phyloP scores from a whole-genome alignment of 2,888 invertebrate species.

The Uloborus plumipes region DNA sequence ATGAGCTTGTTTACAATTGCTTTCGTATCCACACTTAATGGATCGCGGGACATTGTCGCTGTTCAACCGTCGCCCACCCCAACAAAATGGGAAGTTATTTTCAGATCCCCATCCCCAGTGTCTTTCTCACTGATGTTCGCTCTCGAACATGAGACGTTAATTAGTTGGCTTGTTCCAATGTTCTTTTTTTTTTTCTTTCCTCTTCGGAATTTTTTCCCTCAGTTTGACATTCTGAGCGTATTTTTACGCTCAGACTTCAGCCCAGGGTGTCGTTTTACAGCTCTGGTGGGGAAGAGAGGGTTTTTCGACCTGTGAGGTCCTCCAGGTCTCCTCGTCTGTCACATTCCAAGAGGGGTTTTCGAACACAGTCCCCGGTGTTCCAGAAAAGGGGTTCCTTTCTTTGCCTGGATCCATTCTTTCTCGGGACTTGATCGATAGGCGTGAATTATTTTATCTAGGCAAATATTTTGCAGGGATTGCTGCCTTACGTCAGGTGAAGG shows the following conservation, averaged over 20 bases:
- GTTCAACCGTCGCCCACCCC: too few relatives aligned
- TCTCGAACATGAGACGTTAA: slow-evolving; percentile 51
- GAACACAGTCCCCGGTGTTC: neutral
- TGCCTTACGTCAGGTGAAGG: too few relatives aligned
- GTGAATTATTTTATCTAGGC: too few relatives aligned
- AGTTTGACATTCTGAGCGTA: slow-evolving; percentile 38
- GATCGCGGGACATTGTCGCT: too few relatives aligned
- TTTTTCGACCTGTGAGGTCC: slow-evolving; percentile 44
- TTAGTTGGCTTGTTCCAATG: slow-evolving; percentile 46
- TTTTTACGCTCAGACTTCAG: slow-evolving; percentile 44
- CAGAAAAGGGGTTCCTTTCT: too few relatives aligned
- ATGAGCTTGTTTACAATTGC: too few relatives aligned
- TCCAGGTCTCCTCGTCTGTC: neutral
- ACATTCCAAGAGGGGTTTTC: neutral
- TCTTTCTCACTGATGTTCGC: neutral
- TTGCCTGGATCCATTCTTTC: too few relatives aligned
- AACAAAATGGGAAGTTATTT: slow-evolving; percentile 4
- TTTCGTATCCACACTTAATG: too few relatives aligned
- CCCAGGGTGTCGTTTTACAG: slow-evolving; percentile 23
- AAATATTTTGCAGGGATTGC: too few relatives aligned
- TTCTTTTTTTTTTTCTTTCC: slow-evolving; percentile 7
- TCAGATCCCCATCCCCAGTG: neutral
- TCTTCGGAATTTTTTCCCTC: slow-evolving; percentile 8
- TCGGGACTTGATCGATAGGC: too few relatives aligned
- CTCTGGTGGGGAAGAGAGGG: slow-evolving; percentile 5